phyloP scores from a whole-genome alignment of 37 sponge, comb jelly and placozoan species.

The Cladorhizidae sp. region DNA sequence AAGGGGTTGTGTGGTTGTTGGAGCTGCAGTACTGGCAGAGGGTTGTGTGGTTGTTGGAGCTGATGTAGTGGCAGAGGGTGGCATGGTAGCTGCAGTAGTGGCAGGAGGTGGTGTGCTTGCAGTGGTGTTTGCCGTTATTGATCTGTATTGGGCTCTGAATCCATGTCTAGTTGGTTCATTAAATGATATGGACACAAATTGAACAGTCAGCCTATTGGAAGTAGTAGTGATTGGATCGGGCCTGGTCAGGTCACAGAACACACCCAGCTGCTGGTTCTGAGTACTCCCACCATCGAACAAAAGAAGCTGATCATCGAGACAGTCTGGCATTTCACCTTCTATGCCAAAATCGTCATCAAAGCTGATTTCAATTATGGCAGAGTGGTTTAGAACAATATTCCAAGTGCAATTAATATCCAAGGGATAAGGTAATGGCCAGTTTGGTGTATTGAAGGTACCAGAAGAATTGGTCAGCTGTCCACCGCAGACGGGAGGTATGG shows the following conservation, averaged over 20 bases:
- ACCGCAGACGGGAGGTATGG: not conserved
- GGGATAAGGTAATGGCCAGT: not conserved
- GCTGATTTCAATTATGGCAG: not conserved
- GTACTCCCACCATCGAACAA: not conserved
- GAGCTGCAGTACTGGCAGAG: not conserved
- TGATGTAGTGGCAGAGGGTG: constrained; percentile 6
- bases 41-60: not conserved
- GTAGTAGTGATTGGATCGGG: not conserved
- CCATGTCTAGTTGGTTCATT: not conserved
- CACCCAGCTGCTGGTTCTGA: not conserved
- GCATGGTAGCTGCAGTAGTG: no score
- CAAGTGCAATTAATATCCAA: not conserved
- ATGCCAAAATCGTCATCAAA: constrained; percentile 6
- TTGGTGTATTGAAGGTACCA: constrained; percentile 9
- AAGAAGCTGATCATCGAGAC: not conserved
- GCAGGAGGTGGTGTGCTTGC: not conserved
- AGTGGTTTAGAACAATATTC: not conserved
- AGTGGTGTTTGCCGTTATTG: not conserved
- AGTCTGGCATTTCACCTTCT: not conserved
- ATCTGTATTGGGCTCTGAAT: not conserved
- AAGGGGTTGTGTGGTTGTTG: not conserved
- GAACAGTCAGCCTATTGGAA: not conserved
- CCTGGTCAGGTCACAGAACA: not conserved
- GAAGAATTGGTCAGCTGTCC: not conserved
- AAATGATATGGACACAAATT: not conserved